Evolutionary conservation across 2,113 vertebrate species (phyloP).

Genomic region (Rallus limicola): DNA sequence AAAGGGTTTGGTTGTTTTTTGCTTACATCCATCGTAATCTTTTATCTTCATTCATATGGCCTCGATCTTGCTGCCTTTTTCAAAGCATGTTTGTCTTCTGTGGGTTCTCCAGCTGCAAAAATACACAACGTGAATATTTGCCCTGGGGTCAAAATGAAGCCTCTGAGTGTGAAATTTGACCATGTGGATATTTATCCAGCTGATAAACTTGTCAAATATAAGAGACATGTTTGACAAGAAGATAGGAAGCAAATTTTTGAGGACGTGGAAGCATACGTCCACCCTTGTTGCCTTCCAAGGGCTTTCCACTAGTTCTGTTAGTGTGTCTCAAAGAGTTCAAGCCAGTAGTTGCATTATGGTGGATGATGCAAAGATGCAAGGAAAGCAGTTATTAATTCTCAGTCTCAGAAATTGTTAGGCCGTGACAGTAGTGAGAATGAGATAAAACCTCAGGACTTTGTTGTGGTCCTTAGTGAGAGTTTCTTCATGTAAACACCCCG

Average conservation of each 20-base stretch:
- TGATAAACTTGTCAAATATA: background rate
- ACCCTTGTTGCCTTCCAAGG: background rate
- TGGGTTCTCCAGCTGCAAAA: constrained; percentile 29
- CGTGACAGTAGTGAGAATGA: background rate
- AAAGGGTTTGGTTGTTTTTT: background rate
- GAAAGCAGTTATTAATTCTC: background rate
- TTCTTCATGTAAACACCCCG: background rate
- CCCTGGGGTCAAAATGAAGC: background rate
- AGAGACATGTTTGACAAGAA: background rate
- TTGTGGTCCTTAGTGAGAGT: background rate
- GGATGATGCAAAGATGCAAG: background rate
- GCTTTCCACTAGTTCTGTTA: background rate
- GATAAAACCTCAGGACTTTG: background rate
- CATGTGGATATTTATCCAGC: background rate
- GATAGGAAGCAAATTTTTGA: background rate
- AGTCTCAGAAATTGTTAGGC: background rate
- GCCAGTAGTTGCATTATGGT: background rate
- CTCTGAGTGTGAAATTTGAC: background rate
- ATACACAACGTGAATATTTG: background rate
- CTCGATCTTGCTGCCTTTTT: background rate
- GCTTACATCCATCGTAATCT: background rate
- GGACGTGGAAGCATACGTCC: background rate
- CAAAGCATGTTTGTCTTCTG: background rate
- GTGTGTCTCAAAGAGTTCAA: background rate
- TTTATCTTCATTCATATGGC: background rate